Conservation (phyloP, 1,140 invertebrate genomes). For the Dinoponera quadriceps region DNA sequence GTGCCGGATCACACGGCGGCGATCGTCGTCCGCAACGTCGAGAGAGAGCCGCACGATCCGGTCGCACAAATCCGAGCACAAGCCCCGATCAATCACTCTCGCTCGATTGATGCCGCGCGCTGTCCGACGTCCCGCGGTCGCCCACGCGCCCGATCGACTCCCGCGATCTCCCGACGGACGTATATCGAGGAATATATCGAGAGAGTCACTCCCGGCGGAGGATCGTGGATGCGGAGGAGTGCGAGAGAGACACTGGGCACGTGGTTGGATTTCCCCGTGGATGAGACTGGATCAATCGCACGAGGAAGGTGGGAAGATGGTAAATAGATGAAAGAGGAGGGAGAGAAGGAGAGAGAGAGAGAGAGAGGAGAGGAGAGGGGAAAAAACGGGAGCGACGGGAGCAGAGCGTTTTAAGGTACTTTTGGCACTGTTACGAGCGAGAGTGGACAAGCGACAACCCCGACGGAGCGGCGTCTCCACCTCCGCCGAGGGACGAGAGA, state of each 20-base stretch:
- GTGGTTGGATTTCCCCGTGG: neutral
- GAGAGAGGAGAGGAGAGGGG: neutral
- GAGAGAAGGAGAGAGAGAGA: neutral
- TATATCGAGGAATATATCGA: conserved; percentile 21
- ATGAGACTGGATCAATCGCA: neutral
- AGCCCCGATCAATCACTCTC: conserved; percentile 22
- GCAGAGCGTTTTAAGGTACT: conserved; percentile 80
- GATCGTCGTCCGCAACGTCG: neutral
- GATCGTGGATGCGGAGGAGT: conserved; percentile 48
- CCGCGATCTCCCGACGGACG: neutral
- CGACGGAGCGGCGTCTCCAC: conserved; percentile 60
- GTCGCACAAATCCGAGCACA: conserved; percentile 25
- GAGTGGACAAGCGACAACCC: conserved; percentile 69
- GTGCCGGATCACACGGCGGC: neutral
- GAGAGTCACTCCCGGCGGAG: neutral
- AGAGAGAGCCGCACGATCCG: conserved; percentile 6
- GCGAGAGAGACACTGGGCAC: neutral
- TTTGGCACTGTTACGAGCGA: conserved; percentile 80
- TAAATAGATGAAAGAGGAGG: conserved; percentile 27
- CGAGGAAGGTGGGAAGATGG: conserved; percentile 1
- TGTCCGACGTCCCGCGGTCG: conserved; percentile 17
- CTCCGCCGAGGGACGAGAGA: conserved; percentile 49
- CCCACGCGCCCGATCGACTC: conserved; percentile 37
- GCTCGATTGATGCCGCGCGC: neutral
- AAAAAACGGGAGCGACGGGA: conserved; percentile 26